These are phyloP conservation scores for Scrobipalpa costella DNA, from an alignment of 2,888 invertebrate species.

Conservation along the genomic window DNA sequence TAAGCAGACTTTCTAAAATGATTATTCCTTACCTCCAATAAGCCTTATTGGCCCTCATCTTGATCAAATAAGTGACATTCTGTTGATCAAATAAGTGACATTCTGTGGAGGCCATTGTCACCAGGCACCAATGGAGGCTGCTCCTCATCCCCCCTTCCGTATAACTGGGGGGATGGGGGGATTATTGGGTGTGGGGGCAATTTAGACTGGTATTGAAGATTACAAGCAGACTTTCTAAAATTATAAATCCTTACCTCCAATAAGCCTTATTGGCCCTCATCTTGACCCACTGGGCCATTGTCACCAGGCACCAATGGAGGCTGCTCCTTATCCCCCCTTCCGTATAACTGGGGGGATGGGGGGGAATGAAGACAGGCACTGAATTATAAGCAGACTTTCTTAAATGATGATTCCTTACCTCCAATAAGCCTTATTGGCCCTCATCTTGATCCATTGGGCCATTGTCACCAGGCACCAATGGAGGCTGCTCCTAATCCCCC, in stretches of 20 bases:
- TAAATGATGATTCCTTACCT: constrained; percentile 47
- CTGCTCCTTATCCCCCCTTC: constrained; percentile 48
- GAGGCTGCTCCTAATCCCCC: constrained; percentile 55
- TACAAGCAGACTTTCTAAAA: too few relatives aligned
- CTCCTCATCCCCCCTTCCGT: constrained; percentile 45
- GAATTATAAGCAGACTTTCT: too few relatives aligned
- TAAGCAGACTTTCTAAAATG: too few relatives aligned
- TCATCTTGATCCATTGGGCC: constrained; percentile 61
- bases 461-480: constrained; percentile 77
- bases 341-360: constrained; percentile 28
- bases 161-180: constrained; percentile 29
- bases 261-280: constrained; percentile 45
- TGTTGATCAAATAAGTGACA: too few relatives aligned
- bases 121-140: constrained; percentile 73
- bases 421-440: constrained; percentile 47
- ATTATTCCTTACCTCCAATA: constrained; percentile 51
- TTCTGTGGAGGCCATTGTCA: constrained; percentile 81
- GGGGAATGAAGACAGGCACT: constrained; percentile 51
- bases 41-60: constrained; percentile 46
- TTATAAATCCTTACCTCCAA: constrained; percentile 52
- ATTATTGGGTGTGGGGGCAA: constrained; percentile 33
- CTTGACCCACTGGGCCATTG: constrained; percentile 72
- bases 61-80: constrained; percentile 72
- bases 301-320: constrained; percentile 77
- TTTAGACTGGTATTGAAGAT: constrained; percentile 56